Evolutionary conservation across 2,888 invertebrate species (phyloP).

Genomic region (Stramonita haemastoma): DNA sequence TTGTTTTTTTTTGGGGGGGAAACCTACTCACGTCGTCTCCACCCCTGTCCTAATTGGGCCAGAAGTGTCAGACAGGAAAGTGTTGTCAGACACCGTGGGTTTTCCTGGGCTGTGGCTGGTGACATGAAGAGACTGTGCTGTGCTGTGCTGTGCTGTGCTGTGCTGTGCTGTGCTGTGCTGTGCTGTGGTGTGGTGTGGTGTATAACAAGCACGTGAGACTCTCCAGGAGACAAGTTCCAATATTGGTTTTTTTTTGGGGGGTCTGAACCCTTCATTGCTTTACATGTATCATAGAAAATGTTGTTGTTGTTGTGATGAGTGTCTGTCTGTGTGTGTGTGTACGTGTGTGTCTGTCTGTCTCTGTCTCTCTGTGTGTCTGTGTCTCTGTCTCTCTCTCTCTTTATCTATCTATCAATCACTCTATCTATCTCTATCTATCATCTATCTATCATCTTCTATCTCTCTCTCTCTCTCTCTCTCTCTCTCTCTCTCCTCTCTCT

Average conservation of each 20-base stretch:
- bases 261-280: neutral
- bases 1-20: too few relatives aligned
- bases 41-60: neutral
- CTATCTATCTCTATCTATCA: neutral
- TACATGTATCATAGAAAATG: too few relatives aligned
- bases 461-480: neutral
- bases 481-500: neutral
- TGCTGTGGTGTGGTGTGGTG: too few relatives aligned
- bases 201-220: conserved; percentile 1
- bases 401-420: neutral
- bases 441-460: neutral
- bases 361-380: conserved; percentile 8
- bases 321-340: too few relatives aligned
- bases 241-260: too few relatives aligned
- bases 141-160: too few relatives aligned
- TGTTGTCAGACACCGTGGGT: neutral
- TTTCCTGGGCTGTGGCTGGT: too few relatives aligned
- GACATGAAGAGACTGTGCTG: too few relatives aligned
- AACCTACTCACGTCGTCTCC: neutral
- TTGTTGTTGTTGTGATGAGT: too few relatives aligned
- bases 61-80: neutral
- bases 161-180: too few relatives aligned
- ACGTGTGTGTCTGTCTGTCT: neutral
- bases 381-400: conserved; percentile 3
- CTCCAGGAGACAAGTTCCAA: neutral